Evolutionary conservation across 1,140 invertebrate genomes (phyloP).

Genomic region (Trichomalopsis sarcophagae): DNA sequence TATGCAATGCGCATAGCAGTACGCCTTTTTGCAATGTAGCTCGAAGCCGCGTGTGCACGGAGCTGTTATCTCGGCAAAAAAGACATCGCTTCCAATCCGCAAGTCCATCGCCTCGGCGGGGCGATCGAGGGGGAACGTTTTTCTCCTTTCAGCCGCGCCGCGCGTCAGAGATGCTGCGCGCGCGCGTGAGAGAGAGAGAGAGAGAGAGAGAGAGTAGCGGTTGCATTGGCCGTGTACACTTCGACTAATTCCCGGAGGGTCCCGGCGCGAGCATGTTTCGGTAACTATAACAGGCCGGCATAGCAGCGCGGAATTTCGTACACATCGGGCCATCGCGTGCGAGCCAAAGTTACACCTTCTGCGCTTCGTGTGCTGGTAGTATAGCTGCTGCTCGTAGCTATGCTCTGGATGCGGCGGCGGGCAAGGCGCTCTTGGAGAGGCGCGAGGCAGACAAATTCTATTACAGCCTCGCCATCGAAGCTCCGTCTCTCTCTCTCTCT

Average conservation of each 20-base stretch:
- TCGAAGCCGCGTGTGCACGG: background rate
- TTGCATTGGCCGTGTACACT: too few species aligned
- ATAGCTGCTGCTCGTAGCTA: background rate
- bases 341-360: background rate
- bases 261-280: background rate
- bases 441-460: slow-evolving; percentile 2
- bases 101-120: background rate
- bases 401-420: too few species aligned
- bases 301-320: background rate
- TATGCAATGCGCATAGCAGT: background rate
- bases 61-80: background rate
- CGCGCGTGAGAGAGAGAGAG: too few species aligned
- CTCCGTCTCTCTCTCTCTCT: background rate
- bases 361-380: background rate
- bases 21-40: background rate
- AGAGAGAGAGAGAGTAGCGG: too few species aligned
- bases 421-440: background rate
- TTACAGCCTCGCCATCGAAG: background rate
- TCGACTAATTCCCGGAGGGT: background rate
- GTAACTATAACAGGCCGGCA: background rate
- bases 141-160: background rate
- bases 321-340: background rate
- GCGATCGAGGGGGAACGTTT: background rate
- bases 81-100: background rate
- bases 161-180: too few species aligned